Evolutionary conservation across 2,113 vertebrate genomes (phyloP).

Genomic region (Hiodon tergisus): DNA sequence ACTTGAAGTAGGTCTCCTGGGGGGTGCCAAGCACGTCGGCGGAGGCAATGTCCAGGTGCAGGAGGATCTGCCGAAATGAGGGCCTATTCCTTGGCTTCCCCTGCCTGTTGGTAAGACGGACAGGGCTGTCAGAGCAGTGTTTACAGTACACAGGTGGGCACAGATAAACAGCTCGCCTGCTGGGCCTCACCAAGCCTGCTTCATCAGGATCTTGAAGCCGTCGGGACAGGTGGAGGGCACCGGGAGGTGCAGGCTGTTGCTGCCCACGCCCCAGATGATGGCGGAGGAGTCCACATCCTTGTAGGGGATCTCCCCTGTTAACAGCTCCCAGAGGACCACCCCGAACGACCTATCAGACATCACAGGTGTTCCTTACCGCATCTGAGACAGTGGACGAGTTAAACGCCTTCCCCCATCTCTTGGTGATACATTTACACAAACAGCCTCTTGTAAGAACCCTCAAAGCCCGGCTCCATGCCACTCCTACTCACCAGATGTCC

Average conservation of each 20-base stretch:
- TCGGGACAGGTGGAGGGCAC: constrained; percentile 96
- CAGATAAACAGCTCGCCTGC: too few relatives aligned
- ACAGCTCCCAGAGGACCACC: constrained; percentile 92
- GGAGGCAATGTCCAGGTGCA: constrained; percentile 92
- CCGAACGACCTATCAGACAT: constrained; percentile 80
- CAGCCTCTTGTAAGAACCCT: too few relatives aligned
- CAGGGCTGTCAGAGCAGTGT: neutral
- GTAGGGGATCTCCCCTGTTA: constrained; percentile 96
- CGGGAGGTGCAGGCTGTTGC: constrained; percentile 95
- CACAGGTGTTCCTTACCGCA: neutral
- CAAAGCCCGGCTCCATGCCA: neutral
- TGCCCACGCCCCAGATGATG: constrained; percentile 98
- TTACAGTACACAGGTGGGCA: neutral
- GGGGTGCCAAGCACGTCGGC: constrained; percentile 89
- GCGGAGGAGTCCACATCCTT: constrained; percentile 97
- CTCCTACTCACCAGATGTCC: constrained; percentile 88
- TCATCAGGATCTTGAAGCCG: constrained; percentile 99
- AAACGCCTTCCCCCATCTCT: too few relatives aligned
- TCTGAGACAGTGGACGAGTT: too few relatives aligned
- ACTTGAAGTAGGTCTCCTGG: constrained; percentile 98
- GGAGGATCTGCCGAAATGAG: constrained; percentile 92
- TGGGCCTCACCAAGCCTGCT: constrained; percentile 86
- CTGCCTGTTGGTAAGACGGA: constrained; percentile 66
- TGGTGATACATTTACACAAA: too few relatives aligned
- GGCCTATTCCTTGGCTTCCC: constrained; percentile 93